Evolutionary conservation across 2,888 invertebrate genomes (phyloP).

Genomic region (Aquatica leii): DNA sequence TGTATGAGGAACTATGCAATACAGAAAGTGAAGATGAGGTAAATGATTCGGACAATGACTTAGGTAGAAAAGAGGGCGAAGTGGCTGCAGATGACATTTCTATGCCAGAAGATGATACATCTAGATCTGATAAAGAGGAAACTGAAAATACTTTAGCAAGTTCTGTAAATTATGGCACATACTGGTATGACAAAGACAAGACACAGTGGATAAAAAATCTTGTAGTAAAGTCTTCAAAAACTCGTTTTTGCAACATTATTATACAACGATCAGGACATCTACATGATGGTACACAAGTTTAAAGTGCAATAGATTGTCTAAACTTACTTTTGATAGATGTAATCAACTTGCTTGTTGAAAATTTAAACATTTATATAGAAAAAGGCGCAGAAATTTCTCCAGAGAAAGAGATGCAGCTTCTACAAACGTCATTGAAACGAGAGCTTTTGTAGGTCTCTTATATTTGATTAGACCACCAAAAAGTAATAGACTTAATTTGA

Average conservation of each 20-base stretch:
- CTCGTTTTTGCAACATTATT: too few relatives aligned
- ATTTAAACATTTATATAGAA: too few relatives aligned
- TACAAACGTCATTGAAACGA: background rate
- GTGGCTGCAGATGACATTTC: background rate
- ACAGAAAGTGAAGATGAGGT: too few relatives aligned
- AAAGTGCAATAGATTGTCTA: background rate
- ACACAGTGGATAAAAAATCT: background rate
- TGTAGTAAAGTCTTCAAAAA: background rate
- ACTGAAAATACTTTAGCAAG: background rate
- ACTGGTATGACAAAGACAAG: background rate
- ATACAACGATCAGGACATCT: too few relatives aligned
- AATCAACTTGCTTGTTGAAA: background rate
- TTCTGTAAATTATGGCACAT: background rate
- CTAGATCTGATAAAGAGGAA: background rate
- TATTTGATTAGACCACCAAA: background rate
- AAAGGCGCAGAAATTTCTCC: too few relatives aligned
- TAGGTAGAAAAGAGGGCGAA: background rate
- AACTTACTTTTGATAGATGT: background rate
- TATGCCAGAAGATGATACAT: background rate
- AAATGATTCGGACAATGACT: background rate
- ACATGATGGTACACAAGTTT: too few relatives aligned
- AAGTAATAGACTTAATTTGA: slow-evolving; percentile 1
- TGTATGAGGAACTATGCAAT: slow-evolving; percentile 1
- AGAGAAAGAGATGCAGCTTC: too few relatives aligned
- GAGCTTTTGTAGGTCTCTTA: slow-evolving; percentile 1